These are phyloP conservation scores for Tapirus indicus DNA, from an alignment of 2,797 vertebrate species.

Conservation along the genomic window DNA sequence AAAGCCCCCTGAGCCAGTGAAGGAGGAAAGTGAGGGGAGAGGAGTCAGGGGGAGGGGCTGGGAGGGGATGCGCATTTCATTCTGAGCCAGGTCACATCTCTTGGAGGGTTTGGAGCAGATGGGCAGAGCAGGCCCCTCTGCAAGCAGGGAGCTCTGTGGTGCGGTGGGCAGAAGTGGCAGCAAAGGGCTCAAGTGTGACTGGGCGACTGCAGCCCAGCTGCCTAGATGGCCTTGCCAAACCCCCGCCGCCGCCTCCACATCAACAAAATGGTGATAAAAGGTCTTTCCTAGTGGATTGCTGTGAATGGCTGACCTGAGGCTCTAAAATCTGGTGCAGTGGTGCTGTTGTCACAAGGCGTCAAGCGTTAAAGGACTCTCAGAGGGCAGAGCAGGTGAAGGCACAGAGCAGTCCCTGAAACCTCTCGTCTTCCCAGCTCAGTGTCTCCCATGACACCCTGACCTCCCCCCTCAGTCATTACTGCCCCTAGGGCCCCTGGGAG, in stretches of 20 bases:
- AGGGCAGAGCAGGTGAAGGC: neutral
- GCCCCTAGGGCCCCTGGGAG: neutral
- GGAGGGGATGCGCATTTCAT: neutral
- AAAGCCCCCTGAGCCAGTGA: neutral
- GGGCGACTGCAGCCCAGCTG: neutral
- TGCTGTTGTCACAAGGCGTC: no score
- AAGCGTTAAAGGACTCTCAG: neutral
- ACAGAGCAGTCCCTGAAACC: neutral
- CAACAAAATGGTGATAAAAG: neutral
- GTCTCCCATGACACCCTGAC: neutral
- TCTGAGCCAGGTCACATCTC: neutral
- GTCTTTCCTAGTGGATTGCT: no score
- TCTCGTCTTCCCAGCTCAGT: neutral
- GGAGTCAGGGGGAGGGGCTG: neutral
- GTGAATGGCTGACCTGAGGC: neutral
- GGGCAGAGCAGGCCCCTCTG: neutral
- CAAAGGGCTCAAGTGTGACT: neutral
- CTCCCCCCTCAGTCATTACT: no score
- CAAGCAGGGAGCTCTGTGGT: neutral
- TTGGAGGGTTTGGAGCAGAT: neutral
- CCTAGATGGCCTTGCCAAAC: neutral
- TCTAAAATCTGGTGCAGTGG: neutral
- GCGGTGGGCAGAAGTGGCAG: no score
- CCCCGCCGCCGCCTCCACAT: neutral
- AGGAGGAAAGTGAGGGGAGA: neutral